Evolutionary conservation across 2,888 invertebrate species (phyloP), one percentile per base, ranked within the genome.

Genomic region (Antitype chi): DNA sequence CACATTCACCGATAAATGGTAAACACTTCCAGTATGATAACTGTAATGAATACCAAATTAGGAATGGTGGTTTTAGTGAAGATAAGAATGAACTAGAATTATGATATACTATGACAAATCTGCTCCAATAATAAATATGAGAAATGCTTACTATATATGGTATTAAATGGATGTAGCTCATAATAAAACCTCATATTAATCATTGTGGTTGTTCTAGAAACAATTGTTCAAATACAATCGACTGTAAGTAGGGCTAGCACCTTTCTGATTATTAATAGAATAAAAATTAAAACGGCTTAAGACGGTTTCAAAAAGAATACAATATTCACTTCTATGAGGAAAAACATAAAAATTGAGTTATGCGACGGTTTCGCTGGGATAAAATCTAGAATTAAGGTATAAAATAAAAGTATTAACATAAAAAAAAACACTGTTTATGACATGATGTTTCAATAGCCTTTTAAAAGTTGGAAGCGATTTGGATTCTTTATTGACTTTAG

Each of bases 181-280:
- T 74, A 74, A 74, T 80, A 73, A 69, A 70, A 77, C 64, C n/a
- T 76, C 74, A 63, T n/a, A n/a, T n/a, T 71, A 76, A 79, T 74
- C 13, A 60, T 78, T 68, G 70, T 60, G 60, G 69, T 63, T 47
- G 20, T 28, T 59, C 59, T 74, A 72, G 57, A 71, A 74, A 81
- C 87, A 87, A 64, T 87, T 87, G 87, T 86, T 69, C 49, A 87
- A 87, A 87, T 76, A 87, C 77, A 69, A 80, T 84, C 76, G 80
- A 62, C 60, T 23, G 43, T 13, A 9, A 7, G 2, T 55, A 87
- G 87, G 87, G 87, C 11, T 87, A 76, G 0, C 73, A 38, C 70
- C n/a, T n/a, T n/a, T n/a, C n/a, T n/a, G n/a, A n/a, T n/a, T n/a
- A n/a, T n/a, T 5, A 5, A 11, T 5, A 11, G 6, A 49, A 38